phyloP scores from a whole-genome alignment of 2,113 vertebrate genomes.

The Apodemus sylvaticus region DNA sequence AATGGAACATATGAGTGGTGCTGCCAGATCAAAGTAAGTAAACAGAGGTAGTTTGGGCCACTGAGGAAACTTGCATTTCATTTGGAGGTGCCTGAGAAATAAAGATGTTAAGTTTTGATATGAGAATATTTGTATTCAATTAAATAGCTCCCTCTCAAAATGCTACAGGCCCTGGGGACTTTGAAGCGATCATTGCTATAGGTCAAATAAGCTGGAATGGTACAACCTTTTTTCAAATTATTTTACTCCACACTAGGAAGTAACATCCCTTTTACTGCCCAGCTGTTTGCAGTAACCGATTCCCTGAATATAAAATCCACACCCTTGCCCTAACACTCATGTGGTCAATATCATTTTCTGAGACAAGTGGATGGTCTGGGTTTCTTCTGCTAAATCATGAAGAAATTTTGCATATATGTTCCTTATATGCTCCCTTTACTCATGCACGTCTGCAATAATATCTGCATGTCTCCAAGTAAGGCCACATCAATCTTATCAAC shows the following conservation, averaged over 20 bases:
- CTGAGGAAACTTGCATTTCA: background rate
- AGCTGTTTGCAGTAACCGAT: background rate
- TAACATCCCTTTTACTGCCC: background rate
- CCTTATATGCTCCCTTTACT: background rate
- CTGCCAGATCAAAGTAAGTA: background rate
- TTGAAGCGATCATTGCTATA: background rate
- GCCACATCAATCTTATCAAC: background rate
- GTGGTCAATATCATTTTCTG: background rate
- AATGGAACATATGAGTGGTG: background rate
- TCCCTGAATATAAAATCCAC: background rate
- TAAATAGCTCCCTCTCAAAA: background rate
- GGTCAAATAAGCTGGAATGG: background rate
- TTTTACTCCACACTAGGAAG: background rate
- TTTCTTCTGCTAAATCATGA: background rate
- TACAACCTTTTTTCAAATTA: background rate
- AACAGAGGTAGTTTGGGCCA: background rate
- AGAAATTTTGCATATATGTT: background rate
- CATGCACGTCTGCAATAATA: background rate
- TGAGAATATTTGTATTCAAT: background rate
- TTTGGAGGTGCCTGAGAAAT: background rate
- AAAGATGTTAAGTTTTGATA: background rate
- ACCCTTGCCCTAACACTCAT: background rate
- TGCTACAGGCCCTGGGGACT: background rate
- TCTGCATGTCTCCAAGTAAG: background rate
- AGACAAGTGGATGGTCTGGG: fast-evolving